These are phyloP conservation scores for Trichogramma evanescens DNA, from an alignment of 2,888 invertebrate genomes.

Conservation along the genomic window DNA sequence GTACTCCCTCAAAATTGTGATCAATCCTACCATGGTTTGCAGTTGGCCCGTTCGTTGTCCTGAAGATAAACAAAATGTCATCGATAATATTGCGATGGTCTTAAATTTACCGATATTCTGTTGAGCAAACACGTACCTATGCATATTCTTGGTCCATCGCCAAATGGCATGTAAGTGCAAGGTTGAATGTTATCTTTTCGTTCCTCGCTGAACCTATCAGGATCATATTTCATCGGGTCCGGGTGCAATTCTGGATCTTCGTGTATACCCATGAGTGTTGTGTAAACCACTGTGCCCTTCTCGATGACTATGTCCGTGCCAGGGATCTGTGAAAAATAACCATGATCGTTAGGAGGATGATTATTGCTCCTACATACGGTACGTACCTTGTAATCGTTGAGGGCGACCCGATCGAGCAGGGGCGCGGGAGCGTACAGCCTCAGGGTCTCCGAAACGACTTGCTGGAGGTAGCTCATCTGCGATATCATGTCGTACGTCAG, in stretches of 20 bases:
- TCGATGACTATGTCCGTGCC: conserved; percentile 31
- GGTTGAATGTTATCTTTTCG: conserved; percentile 28
- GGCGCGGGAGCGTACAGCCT: conserved; percentile 37
- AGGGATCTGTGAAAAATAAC: conserved; percentile 27
- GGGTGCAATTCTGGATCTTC: conserved; percentile 28
- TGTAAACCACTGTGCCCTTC: conserved; percentile 32
- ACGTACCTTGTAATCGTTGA: conserved; percentile 31
- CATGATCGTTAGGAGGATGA: no score
- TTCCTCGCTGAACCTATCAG: conserved; percentile 35
- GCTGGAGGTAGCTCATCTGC: conserved; percentile 35
- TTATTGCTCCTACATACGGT: background rate
- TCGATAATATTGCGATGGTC: background rate
- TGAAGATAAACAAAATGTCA: conserved; percentile 12
- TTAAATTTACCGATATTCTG: background rate
- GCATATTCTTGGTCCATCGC: conserved; percentile 34
- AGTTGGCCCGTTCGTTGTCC: conserved; percentile 31
- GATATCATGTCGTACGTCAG: conserved; percentile 32
- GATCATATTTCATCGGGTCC: conserved; percentile 31
- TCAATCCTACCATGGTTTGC: conserved; percentile 30
- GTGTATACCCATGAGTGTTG: conserved; percentile 29
- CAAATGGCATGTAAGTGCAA: conserved; percentile 35
- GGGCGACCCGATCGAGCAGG: conserved; percentile 32
- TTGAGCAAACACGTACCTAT: conserved; percentile 25
- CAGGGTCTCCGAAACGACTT: conserved; percentile 34
- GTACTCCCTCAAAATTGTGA: conserved; percentile 30